These are phyloP conservation scores for Rhea pennata DNA, from an alignment of 2,113 vertebrate species.

Conservation along the genomic window DNA sequence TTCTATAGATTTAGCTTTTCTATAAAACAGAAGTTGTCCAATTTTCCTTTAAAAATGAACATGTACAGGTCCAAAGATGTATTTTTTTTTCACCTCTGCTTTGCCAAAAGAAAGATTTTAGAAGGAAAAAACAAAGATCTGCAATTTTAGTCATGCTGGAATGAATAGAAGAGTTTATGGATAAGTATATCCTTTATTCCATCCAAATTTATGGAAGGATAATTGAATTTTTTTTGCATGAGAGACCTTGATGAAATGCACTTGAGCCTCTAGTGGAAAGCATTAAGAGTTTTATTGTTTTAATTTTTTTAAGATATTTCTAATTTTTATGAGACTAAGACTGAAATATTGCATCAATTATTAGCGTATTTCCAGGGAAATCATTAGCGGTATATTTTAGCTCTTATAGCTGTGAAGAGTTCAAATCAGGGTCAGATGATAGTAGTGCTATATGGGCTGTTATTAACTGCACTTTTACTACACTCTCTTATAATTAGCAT, in stretches of 20 bases:
- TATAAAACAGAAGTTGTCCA: neutral
- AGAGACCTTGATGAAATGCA: slow-evolving; percentile 6
- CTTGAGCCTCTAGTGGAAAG: neutral
- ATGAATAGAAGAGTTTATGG: slow-evolving; percentile 1
- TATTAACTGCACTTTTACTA: neutral
- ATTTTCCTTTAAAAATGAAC: neutral
- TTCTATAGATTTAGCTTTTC: neutral
- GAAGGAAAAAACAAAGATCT: neutral
- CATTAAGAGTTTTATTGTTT: slow-evolving; percentile 1
- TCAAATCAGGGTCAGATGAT: slow-evolving; percentile 27
- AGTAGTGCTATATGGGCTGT: neutral
- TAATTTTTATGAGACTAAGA: slow-evolving; percentile 36
- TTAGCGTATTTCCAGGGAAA: slow-evolving; percentile 3
- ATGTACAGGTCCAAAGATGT: neutral
- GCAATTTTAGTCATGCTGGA: neutral
- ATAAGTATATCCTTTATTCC: slow-evolving; percentile 23
- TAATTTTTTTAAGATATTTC: slow-evolving; percentile 40
- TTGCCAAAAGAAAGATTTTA: slow-evolving; percentile 5
- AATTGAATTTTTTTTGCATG: slow-evolving; percentile 27
- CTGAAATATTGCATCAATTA: slow-evolving; percentile 56
- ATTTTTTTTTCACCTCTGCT: neutral
- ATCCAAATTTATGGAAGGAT: slow-evolving; percentile 37
- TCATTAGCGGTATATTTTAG: neutral
- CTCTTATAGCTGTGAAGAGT: neutral
- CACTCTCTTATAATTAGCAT: neutral